Evolutionary conservation across 2,113 vertebrate genomes (phyloP), one percentile per base, ranked within the genome.

Genomic region (Indicator indicator): DNA sequence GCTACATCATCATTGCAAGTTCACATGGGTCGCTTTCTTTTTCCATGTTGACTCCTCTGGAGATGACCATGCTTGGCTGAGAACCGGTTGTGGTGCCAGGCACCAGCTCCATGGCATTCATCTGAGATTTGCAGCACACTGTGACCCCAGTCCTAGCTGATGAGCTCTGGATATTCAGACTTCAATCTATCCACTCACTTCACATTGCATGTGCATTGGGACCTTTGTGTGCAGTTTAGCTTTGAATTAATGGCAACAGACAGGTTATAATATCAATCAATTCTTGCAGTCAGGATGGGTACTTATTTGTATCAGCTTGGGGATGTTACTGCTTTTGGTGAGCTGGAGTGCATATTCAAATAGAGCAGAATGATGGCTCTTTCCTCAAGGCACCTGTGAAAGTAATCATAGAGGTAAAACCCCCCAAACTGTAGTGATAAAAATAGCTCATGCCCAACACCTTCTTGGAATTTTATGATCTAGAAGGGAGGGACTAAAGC

Each of bases 41-140:
- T 83, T 46, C 27, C 16, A 33, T 1, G 0, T 21, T 17, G 3
- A 16, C 9, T 68, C 4, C 13, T 18, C 10, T 5, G 9, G 42
- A 71, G 52, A n/a, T 19, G 55, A 2, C 28, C 1, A 1, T 0
- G 1, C 24, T 6, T 0, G 0, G 8, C 18, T 46, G 55, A 88
- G 74, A 84, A 5, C 8, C n/a, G 56, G 26, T 26, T 62, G 65
- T 9, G 36, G 19, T 67, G 23, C 13, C 56, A 28, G 23, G 28
- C n/a, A 36, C 16, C 12, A 60, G 2, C 11, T 0, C 9, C 28
- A 10, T 6, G 30, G 76, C 40, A 64, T 32, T 3, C 2, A 0
- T 12, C 67, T 7, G 36, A 9, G 9, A 13, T 58, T 19, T 72
- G 87, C 56, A 27, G 26, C 15, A 6, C 3, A 0, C 0, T 0